Evolutionary conservation across 2,888 invertebrate species (phyloP).

Genomic region (Anorthoa munda): DNA sequence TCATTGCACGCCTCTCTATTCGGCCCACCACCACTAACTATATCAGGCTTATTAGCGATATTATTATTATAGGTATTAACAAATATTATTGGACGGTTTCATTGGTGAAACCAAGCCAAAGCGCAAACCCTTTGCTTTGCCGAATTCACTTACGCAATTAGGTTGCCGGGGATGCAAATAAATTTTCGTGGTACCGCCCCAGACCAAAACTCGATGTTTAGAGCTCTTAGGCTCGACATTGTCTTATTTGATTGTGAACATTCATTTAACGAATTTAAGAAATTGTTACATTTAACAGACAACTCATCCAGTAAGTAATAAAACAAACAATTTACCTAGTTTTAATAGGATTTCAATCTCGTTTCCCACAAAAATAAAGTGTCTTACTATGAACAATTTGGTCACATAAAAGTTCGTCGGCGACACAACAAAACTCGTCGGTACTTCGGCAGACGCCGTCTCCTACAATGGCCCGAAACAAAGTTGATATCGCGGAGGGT

Average conservation of each 20-base stretch:
- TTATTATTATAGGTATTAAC: too few relatives aligned
- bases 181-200: background rate
- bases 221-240: too few relatives aligned
- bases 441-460: slow-evolving; percentile 35
- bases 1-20: too few relatives aligned
- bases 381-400: slow-evolving; percentile 58
- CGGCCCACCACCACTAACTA: too few relatives aligned
- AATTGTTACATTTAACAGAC: slow-evolving; percentile 4
- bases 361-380: slow-evolving; percentile 48
- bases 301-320: background rate
- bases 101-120: too few relatives aligned
- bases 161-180: too few relatives aligned
- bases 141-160: too few relatives aligned
- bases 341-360: slow-evolving; percentile 47
- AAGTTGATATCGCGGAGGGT: slow-evolving; percentile 71
- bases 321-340: slow-evolving; percentile 13
- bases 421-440: slow-evolving; percentile 48
- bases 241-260: background rate
- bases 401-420: slow-evolving; percentile 58
- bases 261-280: background rate
- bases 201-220: too few relatives aligned
- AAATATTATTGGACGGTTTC: too few relatives aligned
- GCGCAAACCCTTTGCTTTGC: too few relatives aligned
- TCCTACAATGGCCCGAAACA: slow-evolving; percentile 64
- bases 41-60: too few relatives aligned